Base-by-base conservation (phyloP, 2,113 vertebrate genomes). In the Pelvicachromis taeniatus region DNA sequence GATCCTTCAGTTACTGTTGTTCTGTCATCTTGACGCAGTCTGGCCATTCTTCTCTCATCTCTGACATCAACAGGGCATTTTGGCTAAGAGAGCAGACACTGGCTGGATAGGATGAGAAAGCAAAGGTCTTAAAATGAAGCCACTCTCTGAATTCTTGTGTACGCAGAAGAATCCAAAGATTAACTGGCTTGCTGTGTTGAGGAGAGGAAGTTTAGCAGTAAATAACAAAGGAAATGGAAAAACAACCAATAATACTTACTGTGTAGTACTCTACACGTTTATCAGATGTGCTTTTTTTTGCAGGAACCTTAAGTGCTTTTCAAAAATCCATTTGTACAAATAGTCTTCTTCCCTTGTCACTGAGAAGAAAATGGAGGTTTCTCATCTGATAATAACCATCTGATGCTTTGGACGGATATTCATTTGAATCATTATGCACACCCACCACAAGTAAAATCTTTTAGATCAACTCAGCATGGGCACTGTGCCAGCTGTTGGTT, bases 341-440 rank as follows among this genome's bases (percentile, higher is more conserved):
- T 80, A 1, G 5, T 55, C 13, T 8, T 61, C 42, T 75, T 8
- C 40, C 0, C 16, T 50, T 50, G 38, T 63, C 42, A 58, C 45
- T 10, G 80, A 80, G 26, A 6, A 21, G 56, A 68, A 42, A 53
- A 79, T 50, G 10, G 0, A 75, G 68, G 68, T 45, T 75, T 5
- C 42, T 73, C 68, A 17, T 50, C 38, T 31, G 82, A 84, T 77
- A 81, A 79, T 68, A 79, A 80, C 33, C 12, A 77, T 83, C 14
- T 59, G 73, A 70, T 14, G 19, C 84, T 38, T 82, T 81, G 7
- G 68, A 42, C 82, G 68, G 21, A 85, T 52, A 70, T 88, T 50
- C 38, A 73, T 82, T 77, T 86, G 78, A 90, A 78, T 85, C 31
- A 86, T 81, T 82, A 78, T 86, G 55, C 23, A 89, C 80, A 70